Percentiles rank a stretch among this genome's conserved stretches.
These are phyloP conservation scores for Bubalus kerabau DNA, from an alignment of 2,113 vertebrate species.

Conservation along the genomic window DNA sequence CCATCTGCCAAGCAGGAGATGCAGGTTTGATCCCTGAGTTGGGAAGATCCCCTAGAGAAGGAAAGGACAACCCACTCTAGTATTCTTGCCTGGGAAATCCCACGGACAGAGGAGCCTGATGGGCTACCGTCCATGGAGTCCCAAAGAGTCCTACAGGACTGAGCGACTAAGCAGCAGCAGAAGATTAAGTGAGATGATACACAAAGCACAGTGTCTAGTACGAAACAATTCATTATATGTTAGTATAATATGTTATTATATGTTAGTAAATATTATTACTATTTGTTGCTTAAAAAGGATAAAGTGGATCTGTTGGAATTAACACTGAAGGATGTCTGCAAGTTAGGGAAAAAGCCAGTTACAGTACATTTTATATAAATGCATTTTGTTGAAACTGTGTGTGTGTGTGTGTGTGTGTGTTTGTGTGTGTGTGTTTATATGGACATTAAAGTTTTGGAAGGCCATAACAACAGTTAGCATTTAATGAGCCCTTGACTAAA, in stretches of 20 bases:
- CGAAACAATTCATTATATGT: neutral
- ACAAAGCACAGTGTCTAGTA: neutral
- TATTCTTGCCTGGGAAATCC: neutral
- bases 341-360: neutral
- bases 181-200: neutral
- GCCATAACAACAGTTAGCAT: neutral
- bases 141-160: neutral
- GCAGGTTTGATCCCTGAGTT: neutral
- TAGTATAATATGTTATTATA: neutral
- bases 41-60: neutral
- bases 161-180: neutral
- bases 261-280: slow-evolving; percentile 10
- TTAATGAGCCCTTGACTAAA: neutral
- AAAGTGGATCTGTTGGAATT: neutral
- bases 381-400: neutral
- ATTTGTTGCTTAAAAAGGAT: neutral
- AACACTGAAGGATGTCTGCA: neutral
- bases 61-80: neutral
- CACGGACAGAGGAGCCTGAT: neutral
- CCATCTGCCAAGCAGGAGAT: neutral
- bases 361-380: neutral
- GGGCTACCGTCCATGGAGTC: neutral
- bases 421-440: neutral
- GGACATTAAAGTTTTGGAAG: neutral
- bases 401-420: neutral